Evolutionary conservation across 1,140 invertebrate species (phyloP).

Genomic region (Cyclina sinensis): DNA sequence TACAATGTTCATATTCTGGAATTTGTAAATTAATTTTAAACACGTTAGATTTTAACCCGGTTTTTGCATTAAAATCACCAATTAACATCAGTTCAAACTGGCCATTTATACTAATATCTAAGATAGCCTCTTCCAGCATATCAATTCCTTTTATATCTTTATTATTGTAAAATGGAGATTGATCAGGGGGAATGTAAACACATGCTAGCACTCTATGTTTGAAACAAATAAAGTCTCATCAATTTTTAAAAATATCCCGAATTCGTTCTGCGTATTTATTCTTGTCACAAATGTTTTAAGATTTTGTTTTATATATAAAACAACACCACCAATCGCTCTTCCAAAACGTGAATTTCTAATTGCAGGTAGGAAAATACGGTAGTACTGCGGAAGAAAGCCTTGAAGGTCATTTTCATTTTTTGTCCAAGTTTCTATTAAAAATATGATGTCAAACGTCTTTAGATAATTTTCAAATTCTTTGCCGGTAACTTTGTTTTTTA

Average conservation of each 20-base stretch:
- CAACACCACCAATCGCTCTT: background rate
- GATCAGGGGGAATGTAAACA: background rate
- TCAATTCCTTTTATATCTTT: background rate
- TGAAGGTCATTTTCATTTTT: background rate
- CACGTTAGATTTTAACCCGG: background rate
- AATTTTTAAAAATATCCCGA: background rate
- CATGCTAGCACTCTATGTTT: background rate
- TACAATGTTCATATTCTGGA: background rate
- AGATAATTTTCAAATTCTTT: background rate
- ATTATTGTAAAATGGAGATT: background rate
- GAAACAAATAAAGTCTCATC: background rate
- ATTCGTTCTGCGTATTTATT: background rate
- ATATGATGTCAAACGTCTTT: background rate
- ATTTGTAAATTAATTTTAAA: background rate
- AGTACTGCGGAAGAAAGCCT: background rate
- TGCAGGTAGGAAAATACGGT: background rate
- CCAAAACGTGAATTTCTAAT: background rate
- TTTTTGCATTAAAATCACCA: background rate
- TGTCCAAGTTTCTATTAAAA: background rate
- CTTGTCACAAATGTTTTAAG: background rate
- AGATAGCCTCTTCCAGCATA: background rate
- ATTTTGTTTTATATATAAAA: background rate
- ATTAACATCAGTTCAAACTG: background rate
- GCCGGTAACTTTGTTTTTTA: background rate
- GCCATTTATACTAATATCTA: background rate